Conservation (phyloP, 1,140 invertebrate species). For the Eueides isabella region DNA sequence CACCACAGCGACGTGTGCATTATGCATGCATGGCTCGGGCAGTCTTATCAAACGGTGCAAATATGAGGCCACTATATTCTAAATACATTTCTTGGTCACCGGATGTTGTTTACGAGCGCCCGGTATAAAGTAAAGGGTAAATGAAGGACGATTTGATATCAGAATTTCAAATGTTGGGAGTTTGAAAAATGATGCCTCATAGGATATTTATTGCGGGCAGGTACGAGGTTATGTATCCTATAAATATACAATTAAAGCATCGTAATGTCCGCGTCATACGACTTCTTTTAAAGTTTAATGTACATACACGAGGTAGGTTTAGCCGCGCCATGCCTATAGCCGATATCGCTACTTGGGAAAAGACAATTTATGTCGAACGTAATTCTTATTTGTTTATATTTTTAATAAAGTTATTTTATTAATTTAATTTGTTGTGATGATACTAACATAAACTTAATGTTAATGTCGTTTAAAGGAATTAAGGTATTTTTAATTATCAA, state of each 20-base stretch:
- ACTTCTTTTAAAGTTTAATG: not conserved
- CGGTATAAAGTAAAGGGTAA: slow-evolving; percentile 55
- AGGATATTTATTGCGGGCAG: slow-evolving; percentile 22
- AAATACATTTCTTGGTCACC: slow-evolving; percentile 47
- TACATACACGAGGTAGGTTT: too few species aligned
- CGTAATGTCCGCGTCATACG: not conserved
- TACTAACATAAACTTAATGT: too few species aligned
- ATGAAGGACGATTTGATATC: slow-evolving; percentile 69
- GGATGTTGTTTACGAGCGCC: slow-evolving; percentile 62
- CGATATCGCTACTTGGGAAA: not conserved
- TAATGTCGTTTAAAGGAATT: too few species aligned
- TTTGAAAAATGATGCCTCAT: slow-evolving; percentile 34
- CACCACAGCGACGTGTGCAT: slow-evolving; percentile 34
- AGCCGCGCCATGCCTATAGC: not conserved
- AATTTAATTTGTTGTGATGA: too few species aligned
- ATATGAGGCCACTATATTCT: slow-evolving; percentile 33
- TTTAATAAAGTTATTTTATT: not conserved
- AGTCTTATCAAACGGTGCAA: slow-evolving; percentile 35
- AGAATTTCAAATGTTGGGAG: slow-evolving; percentile 61
- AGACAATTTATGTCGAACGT: not conserved
- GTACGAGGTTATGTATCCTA: slow-evolving; percentile 16
- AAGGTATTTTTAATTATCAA: too few species aligned
- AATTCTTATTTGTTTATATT: not conserved
- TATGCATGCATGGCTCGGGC: slow-evolving; percentile 16
- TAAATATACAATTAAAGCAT: slow-evolving; percentile 18